Evolutionary conservation across 1,140 invertebrate genomes (phyloP), one percentile per base, ranked within the genome.

Genomic region (Armadillidium nasatum): DNA sequence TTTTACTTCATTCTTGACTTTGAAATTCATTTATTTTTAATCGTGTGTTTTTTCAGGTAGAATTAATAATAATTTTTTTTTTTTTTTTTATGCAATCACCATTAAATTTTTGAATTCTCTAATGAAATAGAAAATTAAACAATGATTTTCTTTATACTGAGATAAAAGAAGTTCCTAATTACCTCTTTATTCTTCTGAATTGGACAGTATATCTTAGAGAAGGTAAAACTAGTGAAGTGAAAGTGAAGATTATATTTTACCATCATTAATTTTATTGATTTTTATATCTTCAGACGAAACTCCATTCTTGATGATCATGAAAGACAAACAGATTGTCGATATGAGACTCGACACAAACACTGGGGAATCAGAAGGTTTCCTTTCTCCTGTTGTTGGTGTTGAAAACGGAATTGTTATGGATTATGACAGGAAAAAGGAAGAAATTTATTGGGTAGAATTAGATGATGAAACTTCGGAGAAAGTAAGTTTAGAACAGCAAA

Each of bases 341-440:
- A 85, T 95, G 43, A 90, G 91, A 4, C 82, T 94, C 0, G 91
- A 88, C 22, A 91, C 92, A 0, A 91, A 88, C 22, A 91, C 92
- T 0, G 83, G 89, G 13, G 92, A 93, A 75, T 89, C 87, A 13
- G 68, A 78, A 44, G 80, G 75, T 19, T 90, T 90, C 77, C 86
- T 96, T 71, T 92, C 92, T 4, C 94, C 96, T 0, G 89, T 99
- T 7, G 93, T 97, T 44, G 95, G 95, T 0, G 89, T 98, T 44
- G 92, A 94, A 83, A 91, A 92, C 84, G 95, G 94, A 15, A 88
- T 91, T 0, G 91, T 96, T 77, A 87, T 98, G 71, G 96, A 98
- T 82, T 98, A 93, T 83, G 96, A 99, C 83, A 89, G 93, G 23
- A 90, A 91, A 80, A 91, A 91, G 0, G 90, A 91, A 80, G 89